Base-by-base conservation (phyloP, 2,888 invertebrate genomes). In the Sinopyrophorus schimmeli region DNA sequence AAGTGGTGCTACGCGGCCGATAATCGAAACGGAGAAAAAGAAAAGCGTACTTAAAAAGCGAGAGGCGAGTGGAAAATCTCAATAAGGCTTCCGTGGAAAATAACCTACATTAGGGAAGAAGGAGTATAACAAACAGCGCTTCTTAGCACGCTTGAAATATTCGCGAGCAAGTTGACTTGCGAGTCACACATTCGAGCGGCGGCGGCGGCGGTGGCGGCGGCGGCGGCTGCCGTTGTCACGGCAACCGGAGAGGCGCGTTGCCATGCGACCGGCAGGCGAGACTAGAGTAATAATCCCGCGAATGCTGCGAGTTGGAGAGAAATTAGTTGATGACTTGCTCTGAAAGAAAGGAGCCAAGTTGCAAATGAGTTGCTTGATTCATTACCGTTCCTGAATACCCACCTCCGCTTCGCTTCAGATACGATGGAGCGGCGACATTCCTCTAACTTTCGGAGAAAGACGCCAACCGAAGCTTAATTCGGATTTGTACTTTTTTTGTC, bases 251-350 rank as follows among this genome's bases (percentile, higher is more conserved):
- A 64, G 63, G 64, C 63, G 58, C 63, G 67, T 67, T 63, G 67
- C 65, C 58, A 53, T 52, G 66, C 66, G 58, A 66, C 65, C 56
- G 46, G 54, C 55, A 51, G 59, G 58, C 61, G 56, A 56, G 60
- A 56, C 57, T 55, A 52, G 63, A 64, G 65, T 67, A 67, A 67
- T 68, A 67, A 69, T 67, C 67, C 67, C 63, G 66, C 66, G 65
- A 65, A 65, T 66, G 65, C 66, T 63, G 55, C 60, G 66, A 66
- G 65, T 68, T 69, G 65, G 60, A 65, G 65, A 68, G 70, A 70
- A 70, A 70, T 70, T 69, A 70, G 70, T 69, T 69, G 70, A 70
- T 70, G 70, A 68, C 68, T 69, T 66, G 67, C 56, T 59, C 64
- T 66, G 66, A 69, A 69, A 68, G 68, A 69, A 69, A 67, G 65